Evolutionary conservation across 2,113 vertebrate species (phyloP).

Genomic region (Aegithalos caudatus): DNA sequence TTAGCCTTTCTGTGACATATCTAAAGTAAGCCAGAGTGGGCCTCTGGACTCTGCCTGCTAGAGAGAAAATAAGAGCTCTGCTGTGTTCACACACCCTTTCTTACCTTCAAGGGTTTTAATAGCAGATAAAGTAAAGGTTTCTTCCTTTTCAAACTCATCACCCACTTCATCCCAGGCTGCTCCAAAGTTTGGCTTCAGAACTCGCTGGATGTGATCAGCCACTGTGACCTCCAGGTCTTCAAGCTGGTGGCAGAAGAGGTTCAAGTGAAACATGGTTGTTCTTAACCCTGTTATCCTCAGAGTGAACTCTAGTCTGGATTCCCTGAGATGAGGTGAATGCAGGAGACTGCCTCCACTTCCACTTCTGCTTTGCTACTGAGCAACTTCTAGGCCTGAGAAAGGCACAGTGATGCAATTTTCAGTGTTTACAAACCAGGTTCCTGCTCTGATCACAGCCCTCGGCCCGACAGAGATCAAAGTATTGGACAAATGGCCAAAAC

Average conservation of each 20-base stretch:
- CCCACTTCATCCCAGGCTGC: conserved; percentile 84
- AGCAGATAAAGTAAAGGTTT: conserved; percentile 80
- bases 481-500: not conserved
- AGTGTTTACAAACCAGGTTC: not conserved
- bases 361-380: not conserved
- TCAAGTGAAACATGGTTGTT: not conserved
- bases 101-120: conserved; percentile 82
- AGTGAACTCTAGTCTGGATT: not conserved
- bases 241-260: conserved; percentile 60
- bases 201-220: conserved; percentile 81
- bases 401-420: not conserved
- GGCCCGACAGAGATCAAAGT: not conserved
- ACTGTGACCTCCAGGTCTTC: conserved; percentile 82
- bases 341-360: not conserved
- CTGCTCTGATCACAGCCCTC: not conserved
- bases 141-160: conserved; percentile 81
- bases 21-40: not conserved
- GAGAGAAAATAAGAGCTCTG: not conserved
- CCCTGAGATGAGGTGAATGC: not conserved
- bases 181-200: conserved; percentile 81
- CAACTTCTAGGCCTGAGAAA: not conserved
- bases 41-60: not conserved
- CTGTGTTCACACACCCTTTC: not conserved
- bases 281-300: not conserved
- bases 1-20: not conserved